Evolutionary conservation across 2,797 vertebrate species (phyloP), one percentile per base, ranked within the genome.

Genomic region (Sebastolobus altivelis): DNA sequence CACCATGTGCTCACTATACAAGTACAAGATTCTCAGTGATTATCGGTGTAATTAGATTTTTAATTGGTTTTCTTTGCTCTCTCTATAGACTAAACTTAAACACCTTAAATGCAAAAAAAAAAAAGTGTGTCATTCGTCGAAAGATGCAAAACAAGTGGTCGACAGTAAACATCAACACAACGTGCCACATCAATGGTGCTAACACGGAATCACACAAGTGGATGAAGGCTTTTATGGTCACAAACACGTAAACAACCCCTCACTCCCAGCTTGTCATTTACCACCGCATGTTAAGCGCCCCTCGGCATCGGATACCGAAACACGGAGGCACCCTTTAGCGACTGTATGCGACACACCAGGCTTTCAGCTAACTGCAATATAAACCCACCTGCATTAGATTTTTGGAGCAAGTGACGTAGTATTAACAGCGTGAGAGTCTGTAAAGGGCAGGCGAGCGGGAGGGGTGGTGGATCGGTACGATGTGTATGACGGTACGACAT

Each of bases 1-100:
- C 5, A 59, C 75, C 65, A 35, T 65, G 65, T 77, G 54, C 74
- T 78, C 59, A 72, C 20, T 61, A 71, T 40, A 75, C 37, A 0
- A 78, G 54, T 63, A 37, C 73, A 18, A 81, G 77, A 83, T 82
- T 73, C 65, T 65, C 73, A 5, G 46, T 87, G 77, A 90, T 90
- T 85, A 85, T 59, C 68, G 76, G 80, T 87, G 72, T 89, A 89
- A 91, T 85, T 89, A 80, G 83, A 89, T 91, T 87, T 83, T 83
- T 88, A 89, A 91, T 90, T 88, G 88, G 65, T 85, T 89, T 82
- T 85, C 82, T 66, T 55, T 49, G 66, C 37, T 75, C 65, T 60
- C 65, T 71, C 40, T 58, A 68, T 61, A 87, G 84, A 46, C 80
- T 75, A 84, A 69, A 86, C 83, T 81, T 79, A 46, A 66, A 54